Evolutionary conservation across 2,797 vertebrate genomes (phyloP), one percentile per base, ranked within the genome.

Genomic region (Loris lydekkerianus): DNA sequence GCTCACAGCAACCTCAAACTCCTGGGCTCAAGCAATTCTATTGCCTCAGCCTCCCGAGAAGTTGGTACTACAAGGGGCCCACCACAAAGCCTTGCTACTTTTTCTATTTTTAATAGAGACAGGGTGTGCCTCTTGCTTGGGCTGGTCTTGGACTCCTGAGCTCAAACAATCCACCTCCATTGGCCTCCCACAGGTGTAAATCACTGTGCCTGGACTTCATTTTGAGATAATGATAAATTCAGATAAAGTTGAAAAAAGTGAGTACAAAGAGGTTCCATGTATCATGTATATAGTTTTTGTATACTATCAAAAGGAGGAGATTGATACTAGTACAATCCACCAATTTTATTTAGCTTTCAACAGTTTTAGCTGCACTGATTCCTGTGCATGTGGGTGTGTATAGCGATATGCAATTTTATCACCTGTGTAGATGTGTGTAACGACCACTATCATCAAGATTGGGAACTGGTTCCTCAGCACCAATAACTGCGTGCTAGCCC

Each of bases 201-300:
- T 49, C 46, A 49, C 46, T 49, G 46, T 49, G 10, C 46, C 46
- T 49, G 46, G 46, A 49, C 46, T 49, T 49, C 46, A 83, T 90
- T 78, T 72, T 78, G n/a, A 93, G 94, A 92, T 94, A 61, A 93
- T 56, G 31, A 61, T 82, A 91, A 40, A 43, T 88, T 91, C 73
- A 56, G 27, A 75, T 34, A 17, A 67, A 70, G 80, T 61, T 76
- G 14, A 56, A 69, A 78, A 25, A 53, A n/a, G 31, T 8, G 29
- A 58, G 58, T 82, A 61, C 9, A 11, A 31, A 46, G 27, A 63
- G 56, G 7, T 77, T 72, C 46, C 46, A 61, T 34, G 65, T 40
- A 73, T 65, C 34, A 67, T 77, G 72, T 63, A 21, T 7, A 3
- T 3, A 61, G 37, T 60, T 77, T 72, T 83, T 63, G n/a, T 15